Percentiles rank a stretch among this genome's conserved stretches.
Evolutionary conservation across 1,140 invertebrate genomes (phyloP).

Genomic region (Brachionus angularis): DNA sequence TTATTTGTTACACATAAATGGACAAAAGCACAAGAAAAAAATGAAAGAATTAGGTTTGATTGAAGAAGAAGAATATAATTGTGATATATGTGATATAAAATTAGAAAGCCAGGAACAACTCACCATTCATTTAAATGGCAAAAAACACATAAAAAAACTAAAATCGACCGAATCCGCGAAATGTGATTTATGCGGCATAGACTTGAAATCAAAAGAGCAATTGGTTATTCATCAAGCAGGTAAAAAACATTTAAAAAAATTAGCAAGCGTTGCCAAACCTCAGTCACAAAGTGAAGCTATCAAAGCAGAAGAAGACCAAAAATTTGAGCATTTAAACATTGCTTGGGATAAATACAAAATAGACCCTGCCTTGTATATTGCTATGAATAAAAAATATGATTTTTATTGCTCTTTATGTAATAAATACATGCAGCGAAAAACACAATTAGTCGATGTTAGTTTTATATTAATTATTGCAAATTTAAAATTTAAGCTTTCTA

Average conservation of each 20-base stretch:
- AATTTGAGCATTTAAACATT: not conserved
- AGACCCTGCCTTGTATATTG: not conserved
- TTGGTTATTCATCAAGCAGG: not conserved
- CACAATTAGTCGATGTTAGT: conserved; percentile 16
- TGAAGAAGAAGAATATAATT: too few species aligned
- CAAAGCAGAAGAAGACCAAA: not conserved
- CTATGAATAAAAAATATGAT: conserved; percentile 9
- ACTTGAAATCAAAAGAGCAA: not conserved
- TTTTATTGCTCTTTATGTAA: conserved; percentile 11
- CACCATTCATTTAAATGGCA: too few species aligned
- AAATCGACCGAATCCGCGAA: too few species aligned
- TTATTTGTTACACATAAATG: too few species aligned
- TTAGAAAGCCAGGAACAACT: too few species aligned
- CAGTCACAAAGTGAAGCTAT: not conserved
- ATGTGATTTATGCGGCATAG: not conserved
- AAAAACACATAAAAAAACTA: too few species aligned
- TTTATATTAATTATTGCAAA: not conserved
- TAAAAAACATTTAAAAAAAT: conserved; percentile 21
- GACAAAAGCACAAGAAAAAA: too few species aligned
- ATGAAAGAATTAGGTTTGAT: too few species aligned
- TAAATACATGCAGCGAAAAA: conserved; percentile 3
- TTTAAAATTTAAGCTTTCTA: not conserved
- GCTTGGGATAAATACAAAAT: conserved; percentile 31
- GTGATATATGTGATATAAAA: too few species aligned
- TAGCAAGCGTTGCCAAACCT: not conserved